Base-by-base conservation (phyloP, 2,888 invertebrate genomes). In the Lithophane semibrunnea region DNA sequence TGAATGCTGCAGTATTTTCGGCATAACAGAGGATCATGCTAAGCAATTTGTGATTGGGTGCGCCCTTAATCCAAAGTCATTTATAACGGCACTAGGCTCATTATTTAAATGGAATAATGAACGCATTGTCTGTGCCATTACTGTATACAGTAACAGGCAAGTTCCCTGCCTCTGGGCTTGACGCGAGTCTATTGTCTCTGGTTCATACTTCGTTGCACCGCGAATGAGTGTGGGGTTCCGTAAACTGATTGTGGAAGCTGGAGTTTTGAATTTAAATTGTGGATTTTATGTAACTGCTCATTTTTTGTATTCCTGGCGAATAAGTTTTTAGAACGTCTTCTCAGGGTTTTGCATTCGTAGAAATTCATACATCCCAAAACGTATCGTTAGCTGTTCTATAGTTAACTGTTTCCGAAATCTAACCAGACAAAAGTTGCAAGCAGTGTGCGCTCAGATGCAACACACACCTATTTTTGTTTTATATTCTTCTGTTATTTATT, bases 91-190 rank as follows among this genome's bases (percentile, higher is more conserved):
- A 84, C 74, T 79, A 84, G 85, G 91, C 89, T 90, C 91, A 90
- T 91, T 90, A 91, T 86, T 88, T 88, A 88, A 91, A 90, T 90
- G 87, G 88, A 88, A 91, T 90, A 91, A 91, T 89, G 91, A 87
- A 85, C 63, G 88, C 84, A 90, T 91, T 91, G 91, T 91, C 79
- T 81, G 71, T 85, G 82, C 86, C 79, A 79, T 77, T 73, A 69
- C 79, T 86, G 89, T 87, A 85, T 89, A 88, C 88, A 89, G 88
- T 81, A 88, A 88, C 84, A 80, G 80, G 79, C 84, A 81, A 86
- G 84, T 84, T 84, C 83, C 89, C 75, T 67, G 85, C 88, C 85
- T 83, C 87, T 83, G 88, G 85, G 85, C 87, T 84, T 86, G 88
- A 88, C 88, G 89, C 82, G 75, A 80, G 60, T 74, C 89, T 80